Evolutionary conservation across 1,140 invertebrate species (phyloP), one percentile per base, ranked within the genome.

Genomic region (Cepaea nemoralis): DNA sequence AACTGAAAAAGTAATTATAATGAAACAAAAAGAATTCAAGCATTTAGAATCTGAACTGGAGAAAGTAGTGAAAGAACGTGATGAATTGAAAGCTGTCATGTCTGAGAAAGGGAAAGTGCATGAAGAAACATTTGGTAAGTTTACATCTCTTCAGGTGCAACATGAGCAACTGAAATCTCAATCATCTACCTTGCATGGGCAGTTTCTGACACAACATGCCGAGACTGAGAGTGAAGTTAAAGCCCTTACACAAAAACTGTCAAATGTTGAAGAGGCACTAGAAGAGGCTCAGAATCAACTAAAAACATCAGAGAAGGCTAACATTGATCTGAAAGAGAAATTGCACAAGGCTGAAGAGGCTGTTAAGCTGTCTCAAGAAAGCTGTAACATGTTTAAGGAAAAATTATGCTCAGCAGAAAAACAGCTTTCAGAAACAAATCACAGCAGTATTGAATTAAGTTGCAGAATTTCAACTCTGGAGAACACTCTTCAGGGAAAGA

Each of bases 41-140:
- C 0, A 37, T 2, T 22, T 69, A 33, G 24, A 70, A 35, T 70
- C 78, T 80, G 85, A 82, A 80, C 80, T 86, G 69, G 82, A 80
- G n/a, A 82, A 59, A 39, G 63, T 84, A 39, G 82, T 80, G 66
- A 79, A 82, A n/a, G 69, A 83, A 39, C 50, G 77, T 35, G 73
- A 77, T n/a, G 77, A 80, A 37, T 42, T 82, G 27, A 66, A 81
- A 83, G 45, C 69, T 66, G 40, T 31, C 73, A 33, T 84, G 22
- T 14, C 24, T 16, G 24, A 73, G 67, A 80, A 81, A 42, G 55
- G 82, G 39, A 69, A 83, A 27, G 67, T 81, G 48, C 55, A 81
- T 59, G 67, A 83, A 75, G 24, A 82, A 45, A 1, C 71, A 12
- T 24, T 14, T 39, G 70, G 55, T 42, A 42, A 75, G 19, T 22